These are phyloP conservation scores for Cartodere bifasciata DNA, from an alignment of 2,888 invertebrate species.

Conservation along the genomic window DNA sequence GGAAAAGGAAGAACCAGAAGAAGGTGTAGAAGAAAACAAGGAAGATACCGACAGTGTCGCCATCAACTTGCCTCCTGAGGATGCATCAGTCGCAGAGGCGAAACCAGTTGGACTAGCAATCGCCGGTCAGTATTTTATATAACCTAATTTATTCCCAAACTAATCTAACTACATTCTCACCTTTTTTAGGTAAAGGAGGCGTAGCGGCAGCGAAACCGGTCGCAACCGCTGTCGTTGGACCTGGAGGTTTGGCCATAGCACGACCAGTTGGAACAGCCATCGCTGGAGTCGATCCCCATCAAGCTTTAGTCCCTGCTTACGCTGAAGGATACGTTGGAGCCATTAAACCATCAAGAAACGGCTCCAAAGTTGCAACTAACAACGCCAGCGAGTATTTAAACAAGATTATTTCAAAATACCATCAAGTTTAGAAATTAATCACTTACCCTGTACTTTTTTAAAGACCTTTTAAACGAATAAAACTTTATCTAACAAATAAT, in stretches of 20 bases:
- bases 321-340: conserved; percentile 21
- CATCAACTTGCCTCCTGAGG: conserved; percentile 42
- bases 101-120: conserved; percentile 52
- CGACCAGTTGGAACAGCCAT: conserved; percentile 62
- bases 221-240: conserved; percentile 58
- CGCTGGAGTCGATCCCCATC: conserved; percentile 51
- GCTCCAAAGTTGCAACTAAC: conserved; percentile 13
- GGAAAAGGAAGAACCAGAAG: conserved; percentile 20
- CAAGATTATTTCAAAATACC: conserved; percentile 31
- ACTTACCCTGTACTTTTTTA: no score
- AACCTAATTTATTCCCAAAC: no score
- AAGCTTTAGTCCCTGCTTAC: conserved; percentile 31
- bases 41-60: conserved; percentile 33
- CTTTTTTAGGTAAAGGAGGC: conserved; percentile 49
- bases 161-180: not conserved
- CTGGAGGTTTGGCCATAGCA: conserved; percentile 56
- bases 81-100: conserved; percentile 59
- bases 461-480: no score
- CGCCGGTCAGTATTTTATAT: no score
- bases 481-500: no score
- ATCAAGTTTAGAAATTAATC: no score
- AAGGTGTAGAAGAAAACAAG: conserved; percentile 27
- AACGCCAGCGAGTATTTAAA: conserved; percentile 26
- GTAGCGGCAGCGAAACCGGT: conserved; percentile 59
- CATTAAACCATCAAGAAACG: conserved; percentile 15